Base-by-base conservation (phyloP, 1,140 invertebrate genomes). In the Augochlora pura region DNA sequence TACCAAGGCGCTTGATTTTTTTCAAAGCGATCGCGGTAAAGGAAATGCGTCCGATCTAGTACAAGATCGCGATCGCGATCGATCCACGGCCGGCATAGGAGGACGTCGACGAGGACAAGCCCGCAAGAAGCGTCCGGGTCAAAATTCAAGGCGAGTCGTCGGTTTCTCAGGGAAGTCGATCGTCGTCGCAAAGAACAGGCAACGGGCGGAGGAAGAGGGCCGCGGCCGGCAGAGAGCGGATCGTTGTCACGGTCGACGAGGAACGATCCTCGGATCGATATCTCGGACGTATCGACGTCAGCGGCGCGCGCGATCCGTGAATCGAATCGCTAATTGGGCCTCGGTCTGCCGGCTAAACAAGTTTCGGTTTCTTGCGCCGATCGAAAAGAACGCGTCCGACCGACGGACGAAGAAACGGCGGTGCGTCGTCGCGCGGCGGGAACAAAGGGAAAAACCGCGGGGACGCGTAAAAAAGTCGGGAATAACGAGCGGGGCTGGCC, bases 131-230 rank as follows among this genome's bases (percentile, higher is more conserved):
- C 32, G 32, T 32, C 32, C 32, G 32, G 32, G 32, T 32, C 32
- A 32, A 32, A 32, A 32, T 32, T 32, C 32, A 32, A 32, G 32
- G 32, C 32, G 32, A 32, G 32, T 32, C 32, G 32, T 32, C 32
- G 32, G 32, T 32, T 32, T 32, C 52, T 76, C 74, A 54, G 62
- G 74, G 74, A 77, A 77, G 66, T 69, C 75, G 75, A 77, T 69
- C 65, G 18, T 62, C 32, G 38, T 8, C 7, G 59, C 32, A 18
- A 46, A 46, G 9, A 12, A 46, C 42, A 32, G 32, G 32, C 32
- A 2, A n/a, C n/a, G n/a, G n/a, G n/a, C 32, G 32, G 6, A 46
- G 4, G 21, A 39, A 64, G 62, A 39, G 18, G 32, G 38, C 16
- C 32, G 2, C n/a, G 27, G 62, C 62, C 10, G 14, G 32, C 8